These are phyloP conservation scores for Bicyclus anynana DNA, from an alignment of 1,140 invertebrate genomes.

Conservation along the genomic window DNA sequence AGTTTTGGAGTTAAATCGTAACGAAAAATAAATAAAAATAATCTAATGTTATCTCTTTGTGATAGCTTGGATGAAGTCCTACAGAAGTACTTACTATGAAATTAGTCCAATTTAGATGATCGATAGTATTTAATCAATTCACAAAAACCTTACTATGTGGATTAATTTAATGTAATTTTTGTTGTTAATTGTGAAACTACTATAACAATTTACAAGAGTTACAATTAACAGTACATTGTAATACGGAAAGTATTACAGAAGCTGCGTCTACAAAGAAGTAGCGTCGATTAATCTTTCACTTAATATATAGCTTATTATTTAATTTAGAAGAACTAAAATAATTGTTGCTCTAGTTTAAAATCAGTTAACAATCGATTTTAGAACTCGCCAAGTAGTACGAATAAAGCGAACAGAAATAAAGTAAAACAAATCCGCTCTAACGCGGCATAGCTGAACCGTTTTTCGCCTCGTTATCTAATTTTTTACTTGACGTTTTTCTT, in stretches of 20 bases:
- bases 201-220: too few relatives aligned
- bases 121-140: too few relatives aligned
- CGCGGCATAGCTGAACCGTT: constrained; percentile 5
- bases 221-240: too few relatives aligned
- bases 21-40: too few relatives aligned
- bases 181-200: too few relatives aligned
- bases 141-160: too few relatives aligned
- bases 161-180: too few relatives aligned
- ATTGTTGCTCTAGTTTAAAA: not conserved
- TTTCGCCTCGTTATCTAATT: constrained; percentile 10
- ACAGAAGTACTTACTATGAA: too few relatives aligned
- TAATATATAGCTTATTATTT: not conserved
- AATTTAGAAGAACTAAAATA: not conserved
- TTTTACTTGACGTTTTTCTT: not conserved
- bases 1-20: too few relatives aligned
- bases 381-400: not conserved
- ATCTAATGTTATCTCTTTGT: too few relatives aligned
- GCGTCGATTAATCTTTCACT: not conserved
- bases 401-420: constrained; percentile 1
- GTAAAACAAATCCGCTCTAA: constrained; percentile 6
- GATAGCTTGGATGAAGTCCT: too few relatives aligned
- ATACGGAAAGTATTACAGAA: not conserved
- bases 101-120: too few relatives aligned
- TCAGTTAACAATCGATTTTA: constrained; percentile 9
- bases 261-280: not conserved